Base-by-base conservation (phyloP, 2,797 vertebrate species). In the Gouania willdenowi region DNA sequence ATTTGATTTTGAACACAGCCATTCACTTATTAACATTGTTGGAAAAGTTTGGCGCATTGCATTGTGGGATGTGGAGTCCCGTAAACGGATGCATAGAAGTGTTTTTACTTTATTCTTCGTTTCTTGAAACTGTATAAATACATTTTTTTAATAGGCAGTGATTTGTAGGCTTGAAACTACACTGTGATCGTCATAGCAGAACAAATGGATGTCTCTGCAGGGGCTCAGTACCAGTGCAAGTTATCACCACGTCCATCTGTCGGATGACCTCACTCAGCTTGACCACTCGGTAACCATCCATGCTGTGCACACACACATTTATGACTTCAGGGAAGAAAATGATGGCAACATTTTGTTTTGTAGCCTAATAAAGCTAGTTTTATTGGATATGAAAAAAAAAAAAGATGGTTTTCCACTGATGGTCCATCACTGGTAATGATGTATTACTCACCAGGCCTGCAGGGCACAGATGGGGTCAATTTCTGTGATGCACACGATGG, bases 391-490 rank as follows among this genome's bases (percentile, higher is more conserved):
- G n/a, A n/a, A n/a, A n/a, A n/a, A n/a, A n/a, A n/a, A n/a, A n/a
- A n/a, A n/a, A n/a, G n/a, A n/a, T n/a, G n/a, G n/a, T n/a, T n/a
- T n/a, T n/a, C n/a, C n/a, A n/a, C n/a, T n/a, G n/a, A n/a, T n/a
- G n/a, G n/a, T n/a, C n/a, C n/a, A n/a, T n/a, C n/a, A n/a, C 3
- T 30, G 29, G 1, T 45, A 18, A 21, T 18, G 39, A 37, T 39
- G 21, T 12, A 52, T 66, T 47, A 80, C 90, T 93, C 81, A 99
- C 96, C 95, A 98, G 20, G 92, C 96, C 44, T 99, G 96, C 30
- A 98, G 91, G 44, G 95, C 96, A n/a, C 95, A 99, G 81, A 99
- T 99, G 57, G 96, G 95, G 78, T 99, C 96, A 0, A 99, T 98
- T 83, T 99, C 96, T 0, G 96, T 99, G 75, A 99, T 92, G 21